Base-by-base conservation (phyloP, 1,140 invertebrate species). In the Drosophila ambigua region DNA sequence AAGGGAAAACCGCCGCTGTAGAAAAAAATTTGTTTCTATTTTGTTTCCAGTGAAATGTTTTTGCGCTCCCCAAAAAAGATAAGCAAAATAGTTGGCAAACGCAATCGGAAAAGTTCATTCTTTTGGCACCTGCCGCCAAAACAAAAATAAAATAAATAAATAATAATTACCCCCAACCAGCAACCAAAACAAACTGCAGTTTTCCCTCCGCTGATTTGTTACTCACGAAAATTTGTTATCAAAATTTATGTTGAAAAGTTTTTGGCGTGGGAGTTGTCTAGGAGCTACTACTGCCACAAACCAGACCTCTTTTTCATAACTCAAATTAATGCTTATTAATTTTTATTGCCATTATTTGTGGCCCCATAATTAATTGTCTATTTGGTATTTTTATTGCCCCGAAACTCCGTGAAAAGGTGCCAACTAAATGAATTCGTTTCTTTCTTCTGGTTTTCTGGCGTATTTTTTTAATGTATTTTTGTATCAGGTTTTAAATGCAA, bases 311-410 rank as follows among this genome's bases (percentile, higher is more conserved):
- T 39, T 75, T 75, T 66, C 72, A 75, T 74, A 75, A 75, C 71
- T 75, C 52, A 74, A 57, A 75, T 75, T 59, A 75, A 75, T 75
- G 72, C 61, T 75, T 74, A 75, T 75, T 75, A 75, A 75, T 75
- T 75, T 73, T 75, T 74, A 75, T 75, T 75, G 71, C 72, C 35
- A 74, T 74, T 74, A 74, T 74, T 74, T 57, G 72, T 74, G 53
- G 61, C 26, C 11, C 71, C 53, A 52, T 75, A 75, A 75, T 75
- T 75, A 75, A 75, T 75, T 75, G 74, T 75, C 71, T 75, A 66
- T 75, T 75, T 66, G 61, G 72, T 65, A 75, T 74, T 74, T 73
- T 74, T 74, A 55, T 74, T 55, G 72, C 60, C 31, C 46, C 20
- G 26, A 35, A 45, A 69, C n/a, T 16, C n/a, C 31, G 20, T 63